These are phyloP conservation scores for Sebastolobus alascanus DNA, from an alignment of 2,797 vertebrate species.

Conservation along the genomic window DNA sequence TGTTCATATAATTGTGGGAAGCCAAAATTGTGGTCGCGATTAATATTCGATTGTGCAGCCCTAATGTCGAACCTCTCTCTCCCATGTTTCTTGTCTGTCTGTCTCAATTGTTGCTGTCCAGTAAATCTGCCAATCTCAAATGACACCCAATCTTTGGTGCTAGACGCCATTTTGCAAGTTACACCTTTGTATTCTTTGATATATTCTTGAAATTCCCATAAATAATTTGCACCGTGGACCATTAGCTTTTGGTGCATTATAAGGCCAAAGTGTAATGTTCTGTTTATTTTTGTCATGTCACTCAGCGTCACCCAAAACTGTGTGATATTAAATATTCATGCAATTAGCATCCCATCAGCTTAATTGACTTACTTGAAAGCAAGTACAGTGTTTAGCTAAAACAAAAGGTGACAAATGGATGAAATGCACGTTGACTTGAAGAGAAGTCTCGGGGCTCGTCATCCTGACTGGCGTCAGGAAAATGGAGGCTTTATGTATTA, in stretches of 20 bases:
- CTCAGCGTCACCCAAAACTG: constrained; percentile 2
- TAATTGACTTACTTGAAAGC: constrained; percentile 14
- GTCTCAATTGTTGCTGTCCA: background rate
- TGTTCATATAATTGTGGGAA: no score
- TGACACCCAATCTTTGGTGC: background rate
- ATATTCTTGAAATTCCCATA: background rate
- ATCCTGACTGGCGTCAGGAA: constrained; percentile 45
- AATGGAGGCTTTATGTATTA: constrained; percentile 66
- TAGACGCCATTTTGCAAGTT: background rate
- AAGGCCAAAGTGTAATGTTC: background rate
- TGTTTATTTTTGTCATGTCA: constrained; percentile 1
- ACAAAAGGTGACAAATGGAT: constrained; percentile 44
- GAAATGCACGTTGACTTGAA: constrained; percentile 38
- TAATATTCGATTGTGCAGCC: no score
- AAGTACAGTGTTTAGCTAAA: constrained; percentile 20
- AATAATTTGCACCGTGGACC: background rate
- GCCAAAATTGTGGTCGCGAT: no score
- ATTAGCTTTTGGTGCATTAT: background rate
- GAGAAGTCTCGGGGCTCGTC: constrained; percentile 24
- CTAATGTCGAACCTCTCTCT: background rate
- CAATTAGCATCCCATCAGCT: background rate
- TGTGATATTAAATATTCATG: constrained; percentile 24
- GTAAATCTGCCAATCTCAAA: background rate
- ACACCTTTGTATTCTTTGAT: background rate
- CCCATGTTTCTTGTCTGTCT: background rate